Evolutionary conservation across 2,888 invertebrate genomes (phyloP).

Genomic region (Antheraea yamamai): DNA sequence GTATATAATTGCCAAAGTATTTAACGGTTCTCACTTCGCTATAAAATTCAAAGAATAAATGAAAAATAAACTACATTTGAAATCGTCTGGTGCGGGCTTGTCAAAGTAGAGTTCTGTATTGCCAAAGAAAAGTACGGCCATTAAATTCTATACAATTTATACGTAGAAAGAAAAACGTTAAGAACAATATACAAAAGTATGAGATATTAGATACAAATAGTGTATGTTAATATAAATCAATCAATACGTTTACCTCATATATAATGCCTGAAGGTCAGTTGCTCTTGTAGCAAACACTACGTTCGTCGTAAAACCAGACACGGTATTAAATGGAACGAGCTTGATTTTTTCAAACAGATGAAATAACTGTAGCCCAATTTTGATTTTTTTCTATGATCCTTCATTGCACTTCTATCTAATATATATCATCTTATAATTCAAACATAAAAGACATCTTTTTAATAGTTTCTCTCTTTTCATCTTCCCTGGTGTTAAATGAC

Average conservation of each 20-base stretch:
- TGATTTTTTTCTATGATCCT: not conserved
- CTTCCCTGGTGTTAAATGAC: too few species aligned
- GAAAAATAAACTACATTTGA: not conserved
- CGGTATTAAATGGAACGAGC: not conserved
- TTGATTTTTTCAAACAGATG: not conserved
- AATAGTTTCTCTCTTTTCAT: too few species aligned
- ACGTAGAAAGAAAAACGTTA: not conserved
- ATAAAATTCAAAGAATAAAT: not conserved
- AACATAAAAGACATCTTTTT: too few species aligned
- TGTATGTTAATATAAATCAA: constrained; percentile 43
- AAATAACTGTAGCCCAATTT: not conserved
- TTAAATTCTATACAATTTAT: not conserved
- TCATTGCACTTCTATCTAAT: too few species aligned
- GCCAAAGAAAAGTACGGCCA: not conserved
- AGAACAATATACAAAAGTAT: not conserved
- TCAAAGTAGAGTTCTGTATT: not conserved
- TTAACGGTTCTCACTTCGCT: not conserved
- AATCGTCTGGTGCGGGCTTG: not conserved
- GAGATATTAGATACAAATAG: not conserved
- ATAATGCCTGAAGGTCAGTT: constrained; percentile 40
- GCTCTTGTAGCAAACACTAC: constrained; percentile 12
- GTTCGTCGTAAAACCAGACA: not conserved
- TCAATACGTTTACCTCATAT: constrained; percentile 46
- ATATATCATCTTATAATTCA: too few species aligned
- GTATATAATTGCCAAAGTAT: not conserved